phyloP scores from a whole-genome alignment of 2,113 vertebrate species.

The Pelodiscus sinensis region DNA sequence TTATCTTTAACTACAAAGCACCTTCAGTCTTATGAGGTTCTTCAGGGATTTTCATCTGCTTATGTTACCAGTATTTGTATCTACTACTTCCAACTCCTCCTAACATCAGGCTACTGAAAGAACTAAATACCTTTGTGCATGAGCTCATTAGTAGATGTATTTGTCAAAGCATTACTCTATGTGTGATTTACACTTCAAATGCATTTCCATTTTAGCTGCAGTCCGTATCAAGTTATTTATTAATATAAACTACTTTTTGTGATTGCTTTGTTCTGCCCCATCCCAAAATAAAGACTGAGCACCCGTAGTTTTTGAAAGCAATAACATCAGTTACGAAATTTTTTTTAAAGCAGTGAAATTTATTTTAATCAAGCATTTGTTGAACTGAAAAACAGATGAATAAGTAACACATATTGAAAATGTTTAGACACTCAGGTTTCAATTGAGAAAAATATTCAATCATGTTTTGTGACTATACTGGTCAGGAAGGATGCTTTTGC shows the following conservation, averaged over 20 bases:
- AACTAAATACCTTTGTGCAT: neutral
- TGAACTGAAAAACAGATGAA: neutral
- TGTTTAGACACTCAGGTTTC: neutral
- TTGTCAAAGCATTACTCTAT: neutral
- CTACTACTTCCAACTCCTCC: neutral
- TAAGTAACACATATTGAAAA: neutral
- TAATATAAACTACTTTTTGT: neutral
- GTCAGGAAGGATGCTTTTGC: neutral
- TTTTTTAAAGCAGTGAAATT: neutral
- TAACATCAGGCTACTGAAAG: neutral
- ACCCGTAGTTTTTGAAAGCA: neutral
- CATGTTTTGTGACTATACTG: neutral
- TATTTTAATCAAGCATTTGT: neutral
- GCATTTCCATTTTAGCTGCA: neutral
- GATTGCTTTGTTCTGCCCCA: accelerated
- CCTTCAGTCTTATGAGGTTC: neutral
- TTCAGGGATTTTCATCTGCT: neutral
- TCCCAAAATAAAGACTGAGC: neutral
- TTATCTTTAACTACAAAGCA: neutral
- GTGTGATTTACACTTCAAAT: neutral
- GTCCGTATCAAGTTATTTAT: neutral
- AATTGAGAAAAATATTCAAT: neutral
- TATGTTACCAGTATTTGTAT: neutral
- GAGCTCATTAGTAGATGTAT: neutral
- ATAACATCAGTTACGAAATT: neutral